phyloP scores from a whole-genome alignment of 2,797 vertebrate species.

The Lagodon rhomboides region DNA sequence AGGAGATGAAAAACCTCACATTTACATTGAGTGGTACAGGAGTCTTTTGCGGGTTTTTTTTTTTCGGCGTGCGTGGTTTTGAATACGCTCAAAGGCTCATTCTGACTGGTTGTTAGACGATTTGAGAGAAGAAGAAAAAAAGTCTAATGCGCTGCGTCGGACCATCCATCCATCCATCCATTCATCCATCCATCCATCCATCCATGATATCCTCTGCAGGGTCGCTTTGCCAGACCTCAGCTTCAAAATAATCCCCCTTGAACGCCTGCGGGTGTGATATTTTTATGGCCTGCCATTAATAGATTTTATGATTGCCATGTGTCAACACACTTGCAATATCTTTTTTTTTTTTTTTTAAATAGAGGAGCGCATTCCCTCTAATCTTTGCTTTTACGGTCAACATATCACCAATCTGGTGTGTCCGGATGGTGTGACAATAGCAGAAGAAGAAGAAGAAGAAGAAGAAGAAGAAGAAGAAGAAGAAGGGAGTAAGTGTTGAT shows the following conservation, averaged over 20 bases:
- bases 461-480: conserved; percentile 39
- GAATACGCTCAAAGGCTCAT: conserved; percentile 44
- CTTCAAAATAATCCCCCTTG: conserved; percentile 51
- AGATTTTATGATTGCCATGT: conserved; percentile 48
- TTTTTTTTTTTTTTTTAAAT: too few species aligned
- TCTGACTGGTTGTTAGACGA: conserved; percentile 18
- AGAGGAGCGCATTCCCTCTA: not conserved
- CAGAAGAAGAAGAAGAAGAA: conserved; percentile 47
- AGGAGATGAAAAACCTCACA: conserved; percentile 64
- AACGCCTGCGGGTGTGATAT: conserved; percentile 46
- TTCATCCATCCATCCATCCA: too few species aligned
- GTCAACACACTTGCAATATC: conserved; percentile 43
- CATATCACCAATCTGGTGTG: conserved; percentile 30
- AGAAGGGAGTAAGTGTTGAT: conserved; percentile 80
- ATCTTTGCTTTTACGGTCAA: not conserved
- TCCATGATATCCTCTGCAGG: too few species aligned
- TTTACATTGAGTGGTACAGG: conserved; percentile 59
- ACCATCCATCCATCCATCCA: too few species aligned
- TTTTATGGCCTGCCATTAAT: conserved; percentile 44
- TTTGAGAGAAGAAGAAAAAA: conserved; percentile 14
- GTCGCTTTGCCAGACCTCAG: conserved; percentile 23
- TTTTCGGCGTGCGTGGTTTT: conserved; percentile 43
- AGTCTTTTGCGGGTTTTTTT: conserved; percentile 2
- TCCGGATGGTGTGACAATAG: conserved; percentile 49
- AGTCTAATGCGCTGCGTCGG: conserved; percentile 24